phyloP scores from a whole-genome alignment of 2,888 invertebrate genomes.

The Panzeria rudis region DNA sequence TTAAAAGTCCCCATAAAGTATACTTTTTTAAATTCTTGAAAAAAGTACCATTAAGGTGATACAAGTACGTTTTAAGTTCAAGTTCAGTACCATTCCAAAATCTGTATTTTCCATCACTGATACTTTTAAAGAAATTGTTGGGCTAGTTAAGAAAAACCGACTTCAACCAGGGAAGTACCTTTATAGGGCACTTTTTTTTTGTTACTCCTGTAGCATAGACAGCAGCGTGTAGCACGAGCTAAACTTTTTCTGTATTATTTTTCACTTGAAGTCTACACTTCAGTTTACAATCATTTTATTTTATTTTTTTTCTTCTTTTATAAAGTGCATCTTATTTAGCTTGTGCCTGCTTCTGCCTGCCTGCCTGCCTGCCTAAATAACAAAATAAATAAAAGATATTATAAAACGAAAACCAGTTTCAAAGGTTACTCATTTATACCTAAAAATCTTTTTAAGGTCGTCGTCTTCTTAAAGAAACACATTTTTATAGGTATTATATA shows the following conservation, averaged over 20 bases:
- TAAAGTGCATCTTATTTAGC: slow-evolving; percentile 52
- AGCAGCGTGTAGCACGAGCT: slow-evolving; percentile 52
- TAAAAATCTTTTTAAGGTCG: slow-evolving; percentile 57
- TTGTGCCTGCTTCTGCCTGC: slow-evolving; percentile 61
- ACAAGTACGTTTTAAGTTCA: too few species aligned
- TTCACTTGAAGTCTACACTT: slow-evolving; percentile 28
- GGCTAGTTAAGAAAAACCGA: slow-evolving; percentile 1
- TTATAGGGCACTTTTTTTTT: slow-evolving; percentile 11
- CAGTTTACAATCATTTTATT: slow-evolving; percentile 40
- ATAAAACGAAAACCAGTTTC: slow-evolving; percentile 44
- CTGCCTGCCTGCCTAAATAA: slow-evolving; percentile 51
- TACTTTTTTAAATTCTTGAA: too few species aligned
- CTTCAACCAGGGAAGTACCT: slow-evolving; percentile 32
- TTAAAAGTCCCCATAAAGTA: too few species aligned
- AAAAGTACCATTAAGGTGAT: too few species aligned
- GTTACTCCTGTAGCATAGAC: slow-evolving; percentile 5
- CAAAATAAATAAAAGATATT: slow-evolving; percentile 6
- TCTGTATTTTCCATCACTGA: too few species aligned
- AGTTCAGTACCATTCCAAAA: too few species aligned
- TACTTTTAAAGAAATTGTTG: slow-evolving; percentile 32
- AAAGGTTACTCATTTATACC: slow-evolving; percentile 50
- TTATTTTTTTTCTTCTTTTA: not conserved
- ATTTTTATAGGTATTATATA: slow-evolving; percentile 26
- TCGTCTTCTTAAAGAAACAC: slow-evolving; percentile 55
- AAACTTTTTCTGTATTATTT: slow-evolving; percentile 7